phyloP scores from a whole-genome alignment of 2,888 invertebrate genomes.

The Euproctis similis region DNA sequence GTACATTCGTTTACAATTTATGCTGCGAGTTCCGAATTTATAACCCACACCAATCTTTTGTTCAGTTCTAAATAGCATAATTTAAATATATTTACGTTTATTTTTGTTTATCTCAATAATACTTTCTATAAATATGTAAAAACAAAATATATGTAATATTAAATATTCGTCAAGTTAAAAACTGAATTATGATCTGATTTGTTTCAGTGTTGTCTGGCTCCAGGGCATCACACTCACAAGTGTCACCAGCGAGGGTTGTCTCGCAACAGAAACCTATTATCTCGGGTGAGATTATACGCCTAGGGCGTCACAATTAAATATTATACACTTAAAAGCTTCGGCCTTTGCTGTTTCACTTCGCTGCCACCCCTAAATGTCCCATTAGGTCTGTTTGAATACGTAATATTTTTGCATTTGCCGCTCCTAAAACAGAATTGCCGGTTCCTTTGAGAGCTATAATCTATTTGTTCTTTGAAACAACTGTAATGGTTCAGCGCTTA shows the following conservation, averaged over 20 bases:
- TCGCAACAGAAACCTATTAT: conserved; percentile 77
- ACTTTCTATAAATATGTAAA: conserved; percentile 11
- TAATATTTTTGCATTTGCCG: conserved; percentile 76
- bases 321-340: conserved; percentile 77
- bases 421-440: conserved; percentile 72
- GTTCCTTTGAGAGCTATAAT: conserved; percentile 74
- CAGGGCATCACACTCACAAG: conserved; percentile 68
- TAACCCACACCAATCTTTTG: conserved; percentile 33
- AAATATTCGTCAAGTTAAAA: conserved; percentile 54
- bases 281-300: conserved; percentile 77
- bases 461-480: conserved; percentile 75
- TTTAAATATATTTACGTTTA: conserved; percentile 3
- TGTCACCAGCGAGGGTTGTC: conserved; percentile 71
- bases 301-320: conserved; percentile 77
- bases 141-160: conserved; percentile 27
- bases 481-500: conserved; percentile 67
- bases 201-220: conserved; percentile 62
- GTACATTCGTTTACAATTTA: conserved; percentile 64
- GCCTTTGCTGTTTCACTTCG: conserved; percentile 75
- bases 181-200: conserved; percentile 72
- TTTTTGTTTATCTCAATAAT: too few relatives aligned
- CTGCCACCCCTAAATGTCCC: conserved; percentile 76
- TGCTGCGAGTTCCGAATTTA: conserved; percentile 48
- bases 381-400: conserved; percentile 76
- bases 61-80: conserved; percentile 11